Percentiles rank a stretch among this genome's conserved stretches.
Evolutionary conservation across 2,113 vertebrate species (phyloP).

Genomic region (Dicrurus megarhynchus): DNA sequence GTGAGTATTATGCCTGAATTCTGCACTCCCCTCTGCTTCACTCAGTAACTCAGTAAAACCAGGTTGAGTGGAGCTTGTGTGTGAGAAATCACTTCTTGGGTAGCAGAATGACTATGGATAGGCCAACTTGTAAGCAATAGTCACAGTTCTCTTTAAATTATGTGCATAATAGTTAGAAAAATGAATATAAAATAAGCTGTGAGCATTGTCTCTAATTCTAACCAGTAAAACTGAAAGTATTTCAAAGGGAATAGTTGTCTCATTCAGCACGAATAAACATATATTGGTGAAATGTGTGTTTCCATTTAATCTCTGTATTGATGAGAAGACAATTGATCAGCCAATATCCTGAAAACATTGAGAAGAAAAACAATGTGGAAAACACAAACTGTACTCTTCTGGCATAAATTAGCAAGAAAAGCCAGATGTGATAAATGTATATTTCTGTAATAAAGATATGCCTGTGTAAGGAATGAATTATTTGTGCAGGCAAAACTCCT

Average conservation of each 20-base stretch:
- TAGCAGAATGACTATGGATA: neutral
- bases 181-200: neutral
- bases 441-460: neutral
- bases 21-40: neutral
- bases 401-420: neutral
- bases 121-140: neutral
- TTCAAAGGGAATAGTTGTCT: neutral
- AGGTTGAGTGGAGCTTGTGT: neutral
- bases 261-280: neutral
- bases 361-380: neutral
- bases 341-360: neutral
- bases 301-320: constrained; percentile 12
- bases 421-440: neutral
- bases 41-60: neutral
- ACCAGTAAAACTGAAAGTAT: neutral
- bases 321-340: constrained; percentile 11
- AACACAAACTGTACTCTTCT: neutral
- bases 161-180: neutral
- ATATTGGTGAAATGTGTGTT: neutral
- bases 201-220: neutral
- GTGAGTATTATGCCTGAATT: neutral
- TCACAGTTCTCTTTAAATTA: neutral
- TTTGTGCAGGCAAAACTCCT: neutral
- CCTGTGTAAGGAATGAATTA: neutral
- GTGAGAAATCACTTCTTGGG: neutral